Evolutionary conservation across 2,888 invertebrate species (phyloP).

Genomic region (Drepanosiphum platanoidis): DNA sequence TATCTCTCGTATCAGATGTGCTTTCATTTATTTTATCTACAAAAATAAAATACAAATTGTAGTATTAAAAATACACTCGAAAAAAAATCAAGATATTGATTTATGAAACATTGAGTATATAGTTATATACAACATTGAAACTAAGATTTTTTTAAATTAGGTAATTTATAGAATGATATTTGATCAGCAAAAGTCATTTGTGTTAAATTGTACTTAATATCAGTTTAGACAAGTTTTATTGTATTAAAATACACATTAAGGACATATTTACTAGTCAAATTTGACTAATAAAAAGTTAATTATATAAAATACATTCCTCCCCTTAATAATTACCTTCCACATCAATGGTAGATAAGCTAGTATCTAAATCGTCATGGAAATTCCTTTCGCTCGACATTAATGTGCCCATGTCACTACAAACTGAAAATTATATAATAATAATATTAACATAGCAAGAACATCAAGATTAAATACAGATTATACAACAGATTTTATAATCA

Average conservation of each 20-base stretch:
- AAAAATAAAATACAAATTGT: conserved; percentile 7
- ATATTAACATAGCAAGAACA: not conserved
- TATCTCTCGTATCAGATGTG: not conserved
- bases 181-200: not conserved
- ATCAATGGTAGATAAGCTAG: conserved; percentile 20
- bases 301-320: not conserved
- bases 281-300: not conserved
- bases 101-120: too few species aligned
- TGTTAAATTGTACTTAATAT: not conserved
- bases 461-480: too few species aligned
- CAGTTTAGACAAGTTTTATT: not conserved
- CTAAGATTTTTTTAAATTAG: too few species aligned
- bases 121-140: too few species aligned
- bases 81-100: too few species aligned
- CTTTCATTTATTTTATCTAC: not conserved
- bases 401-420: conserved; percentile 53
- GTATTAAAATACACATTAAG: too few species aligned
- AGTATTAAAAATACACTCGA: not conserved
- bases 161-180: not conserved
- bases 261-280: not conserved
- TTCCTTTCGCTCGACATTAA: conserved; percentile 49
- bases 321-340: conserved; percentile 30
- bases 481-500: too few species aligned
- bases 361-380: conserved; percentile 41
- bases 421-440: conserved; percentile 31